Conservation (phyloP, 2,888 invertebrate species). For the Synergus gifuensis region DNA sequence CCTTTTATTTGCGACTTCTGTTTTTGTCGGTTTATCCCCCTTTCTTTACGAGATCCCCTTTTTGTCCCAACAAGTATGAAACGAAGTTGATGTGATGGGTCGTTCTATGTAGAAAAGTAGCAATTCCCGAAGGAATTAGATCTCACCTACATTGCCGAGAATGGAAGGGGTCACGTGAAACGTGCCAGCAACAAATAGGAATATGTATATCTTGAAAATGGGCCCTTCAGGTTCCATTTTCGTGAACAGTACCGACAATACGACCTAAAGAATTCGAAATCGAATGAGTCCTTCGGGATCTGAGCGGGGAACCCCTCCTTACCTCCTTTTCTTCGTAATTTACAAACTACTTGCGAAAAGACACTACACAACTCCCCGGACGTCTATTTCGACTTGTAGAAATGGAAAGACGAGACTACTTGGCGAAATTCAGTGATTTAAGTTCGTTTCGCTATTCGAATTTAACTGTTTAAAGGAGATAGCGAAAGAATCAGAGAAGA, state of each 20-base stretch:
- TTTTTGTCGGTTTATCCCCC: not conserved
- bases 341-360: conserved; percentile 32
- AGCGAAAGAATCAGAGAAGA: no score
- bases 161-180: not conserved
- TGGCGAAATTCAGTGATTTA: not conserved
- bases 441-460: not conserved
- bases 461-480: not conserved
- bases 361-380: not conserved
- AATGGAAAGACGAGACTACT: not conserved
- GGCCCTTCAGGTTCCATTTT: conserved; percentile 29
- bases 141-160: conserved; percentile 23
- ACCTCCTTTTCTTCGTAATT: conserved; percentile 26
- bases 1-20: not conserved
- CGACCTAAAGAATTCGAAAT: conserved; percentile 38
- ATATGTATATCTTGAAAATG: conserved; percentile 29
- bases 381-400: conserved; percentile 23
- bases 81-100: conserved; percentile 6
- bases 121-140: conserved; percentile 26
- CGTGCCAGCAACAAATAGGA: conserved; percentile 29
- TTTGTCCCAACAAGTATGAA: not conserved
- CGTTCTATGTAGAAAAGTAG: conserved; percentile 24
- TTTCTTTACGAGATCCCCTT: not conserved
- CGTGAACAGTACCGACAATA: conserved; percentile 21
- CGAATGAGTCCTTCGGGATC: conserved; percentile 39
- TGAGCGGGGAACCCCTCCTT: conserved; percentile 2